A percentile compares a stretch with the other conserved stretches of the same genome.
Evolutionary conservation across 2,113 vertebrate genomes (phyloP).

Genomic region (Empidonax alnorum): DNA sequence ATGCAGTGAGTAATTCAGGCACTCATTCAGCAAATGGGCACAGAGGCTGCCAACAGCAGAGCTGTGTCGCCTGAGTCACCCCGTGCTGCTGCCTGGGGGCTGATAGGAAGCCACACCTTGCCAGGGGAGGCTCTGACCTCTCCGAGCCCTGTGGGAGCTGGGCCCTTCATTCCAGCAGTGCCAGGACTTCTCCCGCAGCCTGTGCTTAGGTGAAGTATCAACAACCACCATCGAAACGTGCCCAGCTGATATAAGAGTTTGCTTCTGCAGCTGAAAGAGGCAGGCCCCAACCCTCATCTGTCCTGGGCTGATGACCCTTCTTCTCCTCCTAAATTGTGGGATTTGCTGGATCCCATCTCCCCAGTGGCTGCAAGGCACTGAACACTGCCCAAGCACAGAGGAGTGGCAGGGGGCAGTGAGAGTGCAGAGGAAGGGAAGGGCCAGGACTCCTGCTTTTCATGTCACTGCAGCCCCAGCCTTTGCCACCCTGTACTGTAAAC

Average conservation of each 20-base stretch:
- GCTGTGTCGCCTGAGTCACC: not conserved
- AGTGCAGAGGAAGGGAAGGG: not conserved
- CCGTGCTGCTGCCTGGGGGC: not conserved
- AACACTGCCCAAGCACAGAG: not conserved
- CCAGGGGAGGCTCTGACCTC: not conserved
- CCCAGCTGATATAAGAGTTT: not conserved
- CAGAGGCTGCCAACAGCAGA: rapidly evolving
- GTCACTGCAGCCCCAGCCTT: not conserved
- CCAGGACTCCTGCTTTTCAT: not conserved
- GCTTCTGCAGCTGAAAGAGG: not conserved
- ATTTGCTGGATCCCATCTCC: not conserved
- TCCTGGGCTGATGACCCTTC: not conserved
- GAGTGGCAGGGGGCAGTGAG: not conserved
- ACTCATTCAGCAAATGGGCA: not conserved
- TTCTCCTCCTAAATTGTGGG: not conserved
- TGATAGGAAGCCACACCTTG: not conserved
- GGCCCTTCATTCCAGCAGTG: not conserved
- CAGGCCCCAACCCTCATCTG: not conserved
- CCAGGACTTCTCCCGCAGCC: not conserved
- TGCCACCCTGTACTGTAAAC: not conserved
- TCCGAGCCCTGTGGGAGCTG: not conserved
- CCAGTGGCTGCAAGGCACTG: not conserved
- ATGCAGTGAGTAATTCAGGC: not conserved
- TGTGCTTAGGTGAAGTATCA: not conserved
- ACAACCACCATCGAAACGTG: rapidly evolving